Evolutionary conservation across 1,140 invertebrate genomes (phyloP).

Genomic region (Tetramorium alpestre): DNA sequence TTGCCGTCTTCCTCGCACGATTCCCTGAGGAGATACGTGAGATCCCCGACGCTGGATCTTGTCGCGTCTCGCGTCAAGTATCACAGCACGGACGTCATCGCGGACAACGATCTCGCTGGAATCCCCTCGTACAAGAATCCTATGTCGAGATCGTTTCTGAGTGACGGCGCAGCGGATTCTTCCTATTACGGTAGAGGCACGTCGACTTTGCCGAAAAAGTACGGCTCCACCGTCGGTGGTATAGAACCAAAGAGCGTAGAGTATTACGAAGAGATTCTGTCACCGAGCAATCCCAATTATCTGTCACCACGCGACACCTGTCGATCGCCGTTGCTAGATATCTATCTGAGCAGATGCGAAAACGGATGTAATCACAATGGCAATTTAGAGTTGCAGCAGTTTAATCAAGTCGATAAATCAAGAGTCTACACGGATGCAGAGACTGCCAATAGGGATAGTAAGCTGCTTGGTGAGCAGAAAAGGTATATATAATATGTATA

Average conservation of each 20-base stretch:
- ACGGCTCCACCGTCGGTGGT: conserved; percentile 73
- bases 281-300: conserved; percentile 78
- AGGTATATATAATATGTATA: conserved; percentile 55
- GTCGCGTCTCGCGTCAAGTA: conserved; percentile 74
- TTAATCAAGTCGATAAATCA: conserved; percentile 62
- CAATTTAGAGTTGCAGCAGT: conserved; percentile 60
- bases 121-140: conserved; percentile 56
- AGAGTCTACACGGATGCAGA: conserved; percentile 53
- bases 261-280: conserved; percentile 82
- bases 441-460: conserved; percentile 59
- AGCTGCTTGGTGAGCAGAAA: conserved; percentile 61
- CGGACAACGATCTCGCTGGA: conserved; percentile 68
- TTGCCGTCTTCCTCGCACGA: conserved; percentile 76
- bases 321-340: conserved; percentile 64
- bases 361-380: conserved; percentile 77
- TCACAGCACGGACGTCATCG: conserved; percentile 74
- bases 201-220: conserved; percentile 76
- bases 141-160: conserved; percentile 48
- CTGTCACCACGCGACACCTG: conserved; percentile 61
- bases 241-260: conserved; percentile 79
- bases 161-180: conserved; percentile 42
- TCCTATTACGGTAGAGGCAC: conserved; percentile 21
- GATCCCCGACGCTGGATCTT: conserved; percentile 76
- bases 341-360: conserved; percentile 73
- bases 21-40: conserved; percentile 77